phyloP scores from a whole-genome alignment of 2,113 vertebrate species.

The Ammodytes dubius region DNA sequence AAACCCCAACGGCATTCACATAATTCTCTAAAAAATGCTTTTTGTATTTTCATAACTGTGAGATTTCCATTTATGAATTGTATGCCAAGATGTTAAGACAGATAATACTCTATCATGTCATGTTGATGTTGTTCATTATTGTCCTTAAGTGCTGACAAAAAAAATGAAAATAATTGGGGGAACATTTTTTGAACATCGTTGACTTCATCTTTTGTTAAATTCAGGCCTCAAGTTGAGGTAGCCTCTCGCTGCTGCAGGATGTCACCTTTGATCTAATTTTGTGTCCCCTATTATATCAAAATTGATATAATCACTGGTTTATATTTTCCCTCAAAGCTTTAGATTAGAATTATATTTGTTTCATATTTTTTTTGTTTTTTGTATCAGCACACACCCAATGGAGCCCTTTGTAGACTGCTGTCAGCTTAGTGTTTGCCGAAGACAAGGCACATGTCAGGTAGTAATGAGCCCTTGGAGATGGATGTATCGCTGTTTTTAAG shows the following conservation, averaged over 20 bases:
- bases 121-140: slow-evolving; percentile 10
- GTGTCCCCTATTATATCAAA: slow-evolving; percentile 49
- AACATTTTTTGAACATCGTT: slow-evolving; percentile 26
- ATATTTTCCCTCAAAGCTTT: slow-evolving; percentile 34
- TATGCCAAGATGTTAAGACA: background rate
- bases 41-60: background rate
- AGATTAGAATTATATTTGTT: slow-evolving; percentile 60
- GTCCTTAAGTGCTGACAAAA: slow-evolving; percentile 24
- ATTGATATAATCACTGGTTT: slow-evolving; percentile 62
- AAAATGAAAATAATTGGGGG: slow-evolving; percentile 57
- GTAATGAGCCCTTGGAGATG: slow-evolving; percentile 90
- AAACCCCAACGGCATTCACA: background rate
- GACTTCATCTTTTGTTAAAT: slow-evolving; percentile 62
- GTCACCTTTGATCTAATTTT: slow-evolving; percentile 58
- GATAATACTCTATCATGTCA: slow-evolving; percentile 9
- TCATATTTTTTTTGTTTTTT: slow-evolving; percentile 51
- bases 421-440: slow-evolving; percentile 68
- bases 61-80: slow-evolving; percentile 2
- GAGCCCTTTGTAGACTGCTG: slow-evolving; percentile 58
- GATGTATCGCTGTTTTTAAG: slow-evolving; percentile 90
- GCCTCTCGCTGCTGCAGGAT: slow-evolving; percentile 28
- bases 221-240: slow-evolving; percentile 59
- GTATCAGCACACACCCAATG: slow-evolving; percentile 41
- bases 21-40: background rate
- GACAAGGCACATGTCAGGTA: slow-evolving; percentile 72